Conservation (phyloP, 2,797 vertebrate genomes). For the Paramormyrops hopkinsi region DNA sequence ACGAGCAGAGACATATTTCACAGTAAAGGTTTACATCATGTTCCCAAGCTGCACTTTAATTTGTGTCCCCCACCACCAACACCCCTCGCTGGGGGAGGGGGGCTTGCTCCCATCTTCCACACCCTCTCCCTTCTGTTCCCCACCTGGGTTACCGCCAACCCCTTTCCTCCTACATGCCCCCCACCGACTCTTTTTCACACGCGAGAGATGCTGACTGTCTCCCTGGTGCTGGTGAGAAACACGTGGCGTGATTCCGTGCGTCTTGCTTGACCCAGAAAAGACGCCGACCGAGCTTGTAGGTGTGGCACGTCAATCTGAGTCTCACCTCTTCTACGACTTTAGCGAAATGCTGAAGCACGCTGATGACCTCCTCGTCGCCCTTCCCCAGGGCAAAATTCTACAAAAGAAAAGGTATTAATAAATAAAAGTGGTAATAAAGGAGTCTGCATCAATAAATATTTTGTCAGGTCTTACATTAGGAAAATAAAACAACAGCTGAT, state of each 20-base stretch:
- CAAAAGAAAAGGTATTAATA: conserved; percentile 26
- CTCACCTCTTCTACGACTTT: conserved; percentile 90
- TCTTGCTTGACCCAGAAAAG: not conserved
- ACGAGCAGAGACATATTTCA: not conserved
- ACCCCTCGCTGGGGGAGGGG: not conserved
- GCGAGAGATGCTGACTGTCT: not conserved
- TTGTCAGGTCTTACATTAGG: not conserved
- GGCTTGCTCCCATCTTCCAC: not conserved
- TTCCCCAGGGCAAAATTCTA: conserved; percentile 96
- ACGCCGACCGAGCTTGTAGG: too few species aligned
- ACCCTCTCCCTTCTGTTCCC: not conserved
- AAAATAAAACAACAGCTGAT: not conserved
- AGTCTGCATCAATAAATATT: not conserved
- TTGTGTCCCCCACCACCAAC: not conserved
- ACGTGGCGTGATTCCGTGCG: not conserved
- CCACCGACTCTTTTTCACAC: not conserved
- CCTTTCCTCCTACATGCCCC: not conserved
- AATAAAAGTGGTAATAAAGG: not conserved
- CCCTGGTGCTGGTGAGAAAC: not conserved
- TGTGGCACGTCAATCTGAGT: not conserved
- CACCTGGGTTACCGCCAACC: not conserved
- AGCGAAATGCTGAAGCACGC: conserved; percentile 83
- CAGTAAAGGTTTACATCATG: not conserved
- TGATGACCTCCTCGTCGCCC: conserved; percentile 95
- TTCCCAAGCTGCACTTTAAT: not conserved